Evolutionary conservation across 2,888 invertebrate species (phyloP), one percentile per base, ranked within the genome.

Genomic region (Bombyx huttoni): DNA sequence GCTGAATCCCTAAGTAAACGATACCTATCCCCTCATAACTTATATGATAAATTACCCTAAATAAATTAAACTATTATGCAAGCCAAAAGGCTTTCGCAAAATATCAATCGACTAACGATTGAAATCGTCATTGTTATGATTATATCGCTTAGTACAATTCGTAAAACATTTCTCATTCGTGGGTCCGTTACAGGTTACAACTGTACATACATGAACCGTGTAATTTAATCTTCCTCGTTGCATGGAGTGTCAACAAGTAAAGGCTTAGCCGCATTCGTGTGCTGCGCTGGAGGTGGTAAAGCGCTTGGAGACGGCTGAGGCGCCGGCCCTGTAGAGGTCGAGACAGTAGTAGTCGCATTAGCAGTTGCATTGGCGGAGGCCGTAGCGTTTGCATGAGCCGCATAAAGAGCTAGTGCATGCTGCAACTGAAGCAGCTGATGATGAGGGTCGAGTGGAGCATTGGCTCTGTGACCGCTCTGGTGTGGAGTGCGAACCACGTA

Each of bases 401-500:
- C 88, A 62, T 88, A 88, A 53, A 88, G 73, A 51, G 87, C 87
- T 48, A 88, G 70, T 56, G 87, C 87, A 60, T 88, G 87, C 68
- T 88, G 87, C 69, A 88, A 65, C 65, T 88, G 87, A 61, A 88
- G 67, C 67, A 87, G 73, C 73, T 88, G 87, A 60, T 87, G 86
- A 64, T 88, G 87, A 33, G 87, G 84, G 56, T 87, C 86, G 46
- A 86, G 72, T 3, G 86, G 84, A 46, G 87, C 86, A 47, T 84
- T 85, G 33, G 86, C 84, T 53, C 88, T 86, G 62, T 88, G 87
- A 1, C 87, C 87, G 64, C 83, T 83, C 72, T 88, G 87, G 63
- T 88, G 87, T 60, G 87, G 87, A 53, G 87, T 88, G 64, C 87
- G 86, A 55, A 88, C 87, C 58, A 88, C 87, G 60, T 87, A 87